Evolutionary conservation across 2,888 invertebrate species (phyloP).

Genomic region (Morinoia aosen): DNA sequence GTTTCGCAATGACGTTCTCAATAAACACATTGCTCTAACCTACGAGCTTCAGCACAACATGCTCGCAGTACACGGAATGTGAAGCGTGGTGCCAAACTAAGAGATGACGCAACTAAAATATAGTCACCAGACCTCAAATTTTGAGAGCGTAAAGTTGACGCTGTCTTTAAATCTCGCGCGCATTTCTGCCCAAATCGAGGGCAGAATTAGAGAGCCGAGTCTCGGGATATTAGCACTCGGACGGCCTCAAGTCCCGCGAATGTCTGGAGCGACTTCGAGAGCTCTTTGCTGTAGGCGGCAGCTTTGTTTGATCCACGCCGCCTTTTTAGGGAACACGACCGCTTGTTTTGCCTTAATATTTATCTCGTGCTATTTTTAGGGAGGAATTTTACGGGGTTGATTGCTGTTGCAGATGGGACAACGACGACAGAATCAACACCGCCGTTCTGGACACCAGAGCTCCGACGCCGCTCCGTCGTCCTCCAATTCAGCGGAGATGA

Average conservation of each 20-base stretch:
- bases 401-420: background rate
- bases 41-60: too few relatives aligned
- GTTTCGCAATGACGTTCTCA: too few relatives aligned
- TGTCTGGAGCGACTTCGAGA: background rate
- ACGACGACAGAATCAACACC: background rate
- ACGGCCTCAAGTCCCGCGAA: background rate
- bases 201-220: background rate
- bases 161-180: background rate
- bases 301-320: background rate
- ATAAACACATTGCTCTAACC: too few relatives aligned
- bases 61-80: too few relatives aligned
- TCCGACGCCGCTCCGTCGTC: too few relatives aligned
- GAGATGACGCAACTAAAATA: too few relatives aligned
- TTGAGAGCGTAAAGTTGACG: too few relatives aligned
- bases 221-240: background rate
- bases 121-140: too few relatives aligned
- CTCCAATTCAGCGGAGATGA: too few relatives aligned
- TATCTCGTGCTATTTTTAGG: background rate
- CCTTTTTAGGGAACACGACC: background rate
- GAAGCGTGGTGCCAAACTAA: too few relatives aligned
- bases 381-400: background rate
- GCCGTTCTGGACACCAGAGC: background rate
- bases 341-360: background rate
- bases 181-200: background rate
- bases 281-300: background rate